These are phyloP conservation scores for Corynorhinus townsendii DNA, from an alignment of 2,113 vertebrate species.

Conservation along the genomic window DNA sequence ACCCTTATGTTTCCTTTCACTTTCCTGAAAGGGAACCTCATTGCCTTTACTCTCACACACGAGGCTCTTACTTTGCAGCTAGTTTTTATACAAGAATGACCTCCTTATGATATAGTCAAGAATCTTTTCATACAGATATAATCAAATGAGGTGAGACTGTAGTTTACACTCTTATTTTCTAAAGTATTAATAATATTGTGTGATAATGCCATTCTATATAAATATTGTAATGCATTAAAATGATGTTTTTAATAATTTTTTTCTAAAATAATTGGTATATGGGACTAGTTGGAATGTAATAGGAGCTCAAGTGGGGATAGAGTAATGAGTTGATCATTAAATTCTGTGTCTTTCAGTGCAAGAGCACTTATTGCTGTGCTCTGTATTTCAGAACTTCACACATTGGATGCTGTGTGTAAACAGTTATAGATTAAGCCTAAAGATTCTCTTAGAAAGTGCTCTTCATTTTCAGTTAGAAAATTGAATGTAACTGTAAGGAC, in stretches of 20 bases:
- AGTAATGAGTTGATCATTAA: constrained; percentile 71
- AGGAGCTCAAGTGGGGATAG: constrained; percentile 67
- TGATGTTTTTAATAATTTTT: constrained; percentile 68
- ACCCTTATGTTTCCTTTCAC: background rate
- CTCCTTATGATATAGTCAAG: constrained; percentile 3
- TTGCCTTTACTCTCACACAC: background rate
- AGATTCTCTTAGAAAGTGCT: constrained; percentile 36
- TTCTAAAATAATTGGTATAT: constrained; percentile 58
- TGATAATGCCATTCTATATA: constrained; percentile 70
- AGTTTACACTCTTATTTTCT: constrained; percentile 66
- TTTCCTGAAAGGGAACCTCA: constrained; percentile 13
- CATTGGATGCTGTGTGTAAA: background rate
- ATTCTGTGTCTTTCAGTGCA: constrained; percentile 46
- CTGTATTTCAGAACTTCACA: constrained; percentile 49
- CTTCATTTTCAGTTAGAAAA: constrained; percentile 29
- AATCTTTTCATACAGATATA: constrained; percentile 43
- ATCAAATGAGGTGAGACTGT: constrained; percentile 59
- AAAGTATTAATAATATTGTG: constrained; percentile 61
- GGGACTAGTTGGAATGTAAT: constrained; percentile 65
- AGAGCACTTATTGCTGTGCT: constrained; percentile 48
- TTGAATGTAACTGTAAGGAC: background rate
- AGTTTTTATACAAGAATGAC: constrained; percentile 40
- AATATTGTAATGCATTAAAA: constrained; percentile 70
- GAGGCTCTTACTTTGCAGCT: background rate
- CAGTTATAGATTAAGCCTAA: constrained; percentile 8